phyloP scores from a whole-genome alignment of 1,140 invertebrate genomes.

The Drosophila ananassae region DNA sequence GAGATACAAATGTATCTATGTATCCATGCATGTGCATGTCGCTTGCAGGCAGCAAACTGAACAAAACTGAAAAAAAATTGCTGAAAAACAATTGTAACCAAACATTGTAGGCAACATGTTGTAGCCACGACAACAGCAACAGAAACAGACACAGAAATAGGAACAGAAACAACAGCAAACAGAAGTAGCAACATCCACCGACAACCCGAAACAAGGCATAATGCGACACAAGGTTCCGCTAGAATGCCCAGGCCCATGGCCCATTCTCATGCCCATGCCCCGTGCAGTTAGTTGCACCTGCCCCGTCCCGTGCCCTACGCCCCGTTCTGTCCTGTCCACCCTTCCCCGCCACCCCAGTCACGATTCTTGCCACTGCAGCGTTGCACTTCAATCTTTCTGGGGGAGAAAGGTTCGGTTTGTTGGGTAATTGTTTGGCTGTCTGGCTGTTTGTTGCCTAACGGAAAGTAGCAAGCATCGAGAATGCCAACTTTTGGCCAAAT shows the following conservation, averaged over 20 bases:
- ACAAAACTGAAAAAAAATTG: constrained; percentile 29
- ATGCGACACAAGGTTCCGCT: constrained; percentile 79
- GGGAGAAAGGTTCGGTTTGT: constrained; percentile 56
- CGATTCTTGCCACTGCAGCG: not conserved
- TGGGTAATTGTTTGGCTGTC: constrained; percentile 65
- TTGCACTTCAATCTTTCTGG: constrained; percentile 36
- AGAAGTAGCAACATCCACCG: constrained; percentile 40
- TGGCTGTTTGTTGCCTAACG: constrained; percentile 55
- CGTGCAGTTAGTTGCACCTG: constrained; percentile 6
- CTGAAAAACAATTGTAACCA: constrained; percentile 63
- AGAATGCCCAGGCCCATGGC: constrained; percentile 65
- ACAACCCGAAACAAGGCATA: constrained; percentile 67
- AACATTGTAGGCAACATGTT: constrained; percentile 71
- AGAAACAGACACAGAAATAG: constrained; percentile 27
- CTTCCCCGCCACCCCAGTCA: not conserved
- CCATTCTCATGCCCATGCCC: constrained; percentile 34
- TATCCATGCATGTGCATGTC: constrained; percentile 55
- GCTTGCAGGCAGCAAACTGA: constrained; percentile 29
- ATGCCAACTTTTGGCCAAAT: constrained; percentile 6
- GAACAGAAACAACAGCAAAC: constrained; percentile 17
- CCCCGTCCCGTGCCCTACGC: constrained; percentile 5
- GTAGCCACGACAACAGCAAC: constrained; percentile 69
- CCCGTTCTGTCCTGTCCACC: constrained; percentile 1
- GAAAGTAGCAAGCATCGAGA: constrained; percentile 17
- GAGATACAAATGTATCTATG: constrained; percentile 68